Base-by-base conservation (phyloP, 1,140 invertebrate species). In the Brachionus plicatilis region DNA sequence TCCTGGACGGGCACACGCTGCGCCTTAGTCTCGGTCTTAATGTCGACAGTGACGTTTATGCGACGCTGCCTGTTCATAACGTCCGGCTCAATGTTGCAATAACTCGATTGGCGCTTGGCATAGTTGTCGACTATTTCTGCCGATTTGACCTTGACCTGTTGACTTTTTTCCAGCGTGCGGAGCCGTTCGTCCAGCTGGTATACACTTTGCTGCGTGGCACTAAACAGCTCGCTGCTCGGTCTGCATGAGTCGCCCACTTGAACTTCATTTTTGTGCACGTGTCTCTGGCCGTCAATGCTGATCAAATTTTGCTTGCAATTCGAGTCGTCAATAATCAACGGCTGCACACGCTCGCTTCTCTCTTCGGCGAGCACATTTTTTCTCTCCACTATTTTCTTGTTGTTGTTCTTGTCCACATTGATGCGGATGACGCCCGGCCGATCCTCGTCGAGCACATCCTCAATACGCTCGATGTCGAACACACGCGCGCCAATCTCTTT, bases 121-220 rank as follows among this genome's bases (percentile, higher is more conserved):
- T 45, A 41, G 41, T 11, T 66, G 53, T 82, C 79, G 8, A 82
- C 79, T 33, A 82, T 68, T 82, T 82, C 79, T 27, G 79, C 79
- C 43, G 72, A 50, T 76, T 76, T 47, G 9, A 76, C 72, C 20
- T 76, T 76, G 5, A 76, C 20, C 14, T 76, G 72, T 53, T 76
- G 72, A 17, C 1, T 47, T 82, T 68, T 82, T n/a, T 82, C 56
- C 3, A 68, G 66, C 12, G n/a, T 7, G 27, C 60, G 27, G 0
- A 82, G 53, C 3, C 33, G 9, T 41, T 82, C 11, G 20, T 76
- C 45, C n/a, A 76, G 20, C 11, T 72, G 37, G 24, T 11, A 11
- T 0, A 65, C 76, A 20, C n/a, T 60, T 43, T 80, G 14, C 20
- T 80, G 45, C 12, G 53, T 37, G 5, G 9, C 12, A 2, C 41